Evolutionary conservation across 2,113 vertebrate genomes (phyloP), one percentile per base, ranked within the genome.

Genomic region (Pluvianellus socialis): DNA sequence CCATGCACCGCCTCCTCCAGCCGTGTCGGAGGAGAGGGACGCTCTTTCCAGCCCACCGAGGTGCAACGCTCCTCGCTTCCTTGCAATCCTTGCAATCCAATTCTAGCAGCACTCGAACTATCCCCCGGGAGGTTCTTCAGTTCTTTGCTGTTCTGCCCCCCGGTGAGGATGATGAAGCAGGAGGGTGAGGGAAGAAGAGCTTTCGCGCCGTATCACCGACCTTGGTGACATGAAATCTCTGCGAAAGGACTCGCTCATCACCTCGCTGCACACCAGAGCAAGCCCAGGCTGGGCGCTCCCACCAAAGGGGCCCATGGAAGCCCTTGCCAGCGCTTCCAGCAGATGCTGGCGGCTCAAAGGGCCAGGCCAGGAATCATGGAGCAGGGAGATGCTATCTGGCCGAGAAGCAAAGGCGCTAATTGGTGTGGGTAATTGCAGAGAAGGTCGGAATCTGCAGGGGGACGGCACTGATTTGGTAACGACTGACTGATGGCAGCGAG

Each of bases 291-390:
- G 44, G 32, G 52, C 52, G 10, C 14, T 32, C 47, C 52, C 58
- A 7, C n/a, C 14, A 0, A 7, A 23, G 38, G 9, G n/a, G 42
- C 38, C 40, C 40, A 1, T 27, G 30, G 23, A 47, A 47, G 27
- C 17, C 56, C 14, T 28, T 27, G 14, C 42, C 44, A 45, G 27
- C 0, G 3, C 33, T 79, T 52, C 61, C 88, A 70, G 59, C 50
- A 62, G n/a, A 22, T 44, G 28, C 58, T 75, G 40, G 38, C 50
- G 44, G 44, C 33, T 71, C 2, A 1, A 28, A 23, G 30, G 7
- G 49, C 55, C 35, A 15, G 38, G 55, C 33, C 0, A 1, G 44
- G 66, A 67, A 73, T 20, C 0, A 0, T 2, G 3, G 77, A 44
- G 47, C 61, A 23, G 35, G 65, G 79, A 75, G 30, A n/a, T 75